Conservation (phyloP, 2,888 invertebrate species). For the Agrochola litura region DNA sequence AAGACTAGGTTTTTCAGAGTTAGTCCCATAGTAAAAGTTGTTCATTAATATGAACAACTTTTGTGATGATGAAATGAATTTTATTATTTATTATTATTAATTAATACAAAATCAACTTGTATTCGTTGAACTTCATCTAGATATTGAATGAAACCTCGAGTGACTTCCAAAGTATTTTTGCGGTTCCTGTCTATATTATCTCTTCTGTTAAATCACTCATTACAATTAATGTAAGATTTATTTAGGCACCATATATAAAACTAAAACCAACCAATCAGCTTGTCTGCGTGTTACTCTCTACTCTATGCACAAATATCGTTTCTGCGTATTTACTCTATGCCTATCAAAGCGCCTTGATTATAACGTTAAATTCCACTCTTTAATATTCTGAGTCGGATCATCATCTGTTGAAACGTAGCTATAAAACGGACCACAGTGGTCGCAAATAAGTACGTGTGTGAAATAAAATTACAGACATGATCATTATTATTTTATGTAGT, state of each 20-base stretch:
- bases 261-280: not conserved
- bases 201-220: not conserved
- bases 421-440: slow-evolving; percentile 69
- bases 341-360: slow-evolving; percentile 55
- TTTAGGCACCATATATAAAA: not conserved
- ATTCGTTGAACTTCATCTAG: not conserved
- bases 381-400: slow-evolving; percentile 64
- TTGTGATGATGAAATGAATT: too few species aligned
- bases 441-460: slow-evolving; percentile 62
- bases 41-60: too few species aligned
- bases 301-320: not conserved
- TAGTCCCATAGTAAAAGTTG: not conserved
- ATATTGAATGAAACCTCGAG: not conserved
- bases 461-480: slow-evolving; percentile 58
- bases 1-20: not conserved
- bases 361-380: slow-evolving; percentile 65
- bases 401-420: slow-evolving; percentile 65
- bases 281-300: not conserved
- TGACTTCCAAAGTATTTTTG: not conserved
- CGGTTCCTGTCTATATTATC: not conserved
- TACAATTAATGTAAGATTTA: not conserved
- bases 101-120: not conserved
- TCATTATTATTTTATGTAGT: slow-evolving; percentile 62
- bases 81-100: too few species aligned
- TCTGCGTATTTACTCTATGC: slow-evolving; percentile 33